Conservation (phyloP, 2,113 vertebrate species). For the Leuciscus idus region DNA sequence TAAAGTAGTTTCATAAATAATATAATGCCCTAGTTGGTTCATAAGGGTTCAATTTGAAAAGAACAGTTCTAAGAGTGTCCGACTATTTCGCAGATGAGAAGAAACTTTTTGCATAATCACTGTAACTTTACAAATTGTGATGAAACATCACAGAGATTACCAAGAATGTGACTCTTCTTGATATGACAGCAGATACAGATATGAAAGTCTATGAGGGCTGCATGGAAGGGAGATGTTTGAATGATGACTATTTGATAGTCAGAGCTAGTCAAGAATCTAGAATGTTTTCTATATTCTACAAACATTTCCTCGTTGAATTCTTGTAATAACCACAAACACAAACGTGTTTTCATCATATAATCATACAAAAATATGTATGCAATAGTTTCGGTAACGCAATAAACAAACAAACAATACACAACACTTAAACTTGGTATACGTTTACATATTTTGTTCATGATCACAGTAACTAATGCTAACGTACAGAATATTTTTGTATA, state of each 20-base stretch:
- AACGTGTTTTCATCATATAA: background rate
- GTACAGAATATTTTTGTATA: background rate
- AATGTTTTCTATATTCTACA: background rate
- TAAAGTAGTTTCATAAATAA: background rate
- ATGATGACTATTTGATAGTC: background rate
- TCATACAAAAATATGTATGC: background rate
- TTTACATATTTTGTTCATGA: background rate
- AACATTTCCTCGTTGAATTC: background rate
- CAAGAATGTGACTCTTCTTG: background rate
- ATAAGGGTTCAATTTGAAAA: background rate
- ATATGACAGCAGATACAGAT: slow-evolving; percentile 10
- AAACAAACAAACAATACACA: background rate
- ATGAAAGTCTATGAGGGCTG: background rate
- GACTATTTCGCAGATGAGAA: too few species aligned
- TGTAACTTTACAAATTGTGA: background rate
- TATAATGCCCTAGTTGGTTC: background rate
- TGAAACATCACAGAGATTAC: slow-evolving; percentile 2
- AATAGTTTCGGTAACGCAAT: background rate
- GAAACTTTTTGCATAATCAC: background rate
- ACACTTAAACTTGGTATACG: background rate
- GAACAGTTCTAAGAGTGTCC: background rate
- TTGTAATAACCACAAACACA: background rate
- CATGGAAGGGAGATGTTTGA: background rate
- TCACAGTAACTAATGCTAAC: background rate
- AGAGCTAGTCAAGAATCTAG: background rate